Conservation (phyloP, 2,888 invertebrate genomes). For the Charanyca ferruginea region DNA sequence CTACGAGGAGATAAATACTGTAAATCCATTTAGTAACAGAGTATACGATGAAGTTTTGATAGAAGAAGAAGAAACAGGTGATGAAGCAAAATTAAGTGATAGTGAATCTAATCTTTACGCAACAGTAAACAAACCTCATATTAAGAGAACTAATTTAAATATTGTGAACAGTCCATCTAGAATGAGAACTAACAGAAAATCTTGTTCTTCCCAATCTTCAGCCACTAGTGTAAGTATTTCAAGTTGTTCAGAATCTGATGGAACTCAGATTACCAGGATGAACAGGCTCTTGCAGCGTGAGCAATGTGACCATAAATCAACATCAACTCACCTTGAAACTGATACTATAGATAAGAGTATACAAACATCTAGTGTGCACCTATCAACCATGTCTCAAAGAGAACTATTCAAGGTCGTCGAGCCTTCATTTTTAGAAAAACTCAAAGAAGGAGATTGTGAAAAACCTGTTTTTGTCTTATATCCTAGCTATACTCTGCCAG, state of each 20-base stretch:
- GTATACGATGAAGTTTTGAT: conserved; percentile 87
- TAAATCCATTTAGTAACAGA: conserved; percentile 81
- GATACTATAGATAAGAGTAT: conserved; percentile 94
- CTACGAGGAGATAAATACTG: conserved; percentile 83
- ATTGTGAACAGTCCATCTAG: conserved; percentile 88
- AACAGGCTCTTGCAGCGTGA: conserved; percentile 83
- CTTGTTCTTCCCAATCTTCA: conserved; percentile 88
- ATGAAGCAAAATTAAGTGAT: conserved; percentile 84
- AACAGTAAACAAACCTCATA: conserved; percentile 86
- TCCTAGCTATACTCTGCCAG: conserved; percentile 97
- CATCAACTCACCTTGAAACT: conserved; percentile 89
- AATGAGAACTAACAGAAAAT: conserved; percentile 82
- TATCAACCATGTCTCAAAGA: conserved; percentile 80
- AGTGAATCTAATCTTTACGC: conserved; percentile 87
- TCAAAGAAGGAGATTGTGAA: conserved; percentile 92
- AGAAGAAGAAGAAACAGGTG: conserved; percentile 86
- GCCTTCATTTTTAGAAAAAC: conserved; percentile 93
- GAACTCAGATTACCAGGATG: conserved; percentile 89
- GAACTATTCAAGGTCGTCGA: conserved; percentile 92
- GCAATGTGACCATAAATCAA: conserved; percentile 84
- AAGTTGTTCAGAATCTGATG: conserved; percentile 90
- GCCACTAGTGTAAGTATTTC: conserved; percentile 90
- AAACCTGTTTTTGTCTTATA: conserved; percentile 97
- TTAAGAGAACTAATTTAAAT: conserved; percentile 89
- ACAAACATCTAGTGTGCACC: conserved; percentile 92